phyloP scores from a whole-genome alignment of 2,797 vertebrate genomes.

The Psittacula echo region DNA sequence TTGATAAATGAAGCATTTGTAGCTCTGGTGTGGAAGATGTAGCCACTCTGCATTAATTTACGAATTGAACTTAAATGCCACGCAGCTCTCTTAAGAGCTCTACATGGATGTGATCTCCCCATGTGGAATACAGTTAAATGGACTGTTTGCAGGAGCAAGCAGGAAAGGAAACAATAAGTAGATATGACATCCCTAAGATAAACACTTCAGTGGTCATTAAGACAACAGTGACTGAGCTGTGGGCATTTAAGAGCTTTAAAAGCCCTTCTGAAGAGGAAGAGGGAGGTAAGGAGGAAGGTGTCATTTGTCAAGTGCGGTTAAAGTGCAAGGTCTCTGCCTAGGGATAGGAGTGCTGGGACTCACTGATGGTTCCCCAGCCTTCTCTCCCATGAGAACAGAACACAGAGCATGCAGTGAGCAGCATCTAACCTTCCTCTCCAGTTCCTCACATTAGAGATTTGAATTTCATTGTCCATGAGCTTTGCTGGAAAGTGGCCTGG shows the following conservation, averaged over 20 bases:
- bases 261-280: not conserved
- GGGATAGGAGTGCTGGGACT: not conserved
- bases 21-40: not conserved
- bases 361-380: not conserved
- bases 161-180: conserved; percentile 37
- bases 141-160: not conserved
- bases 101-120: not conserved
- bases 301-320: not conserved
- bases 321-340: not conserved
- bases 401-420: not conserved
- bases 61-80: not conserved
- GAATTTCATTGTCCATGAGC: not conserved
- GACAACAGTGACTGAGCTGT: not conserved
- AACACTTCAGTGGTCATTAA: conserved; percentile 13
- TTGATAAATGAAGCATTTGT: not conserved
- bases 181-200: conserved; percentile 34
- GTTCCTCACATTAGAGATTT: not conserved
- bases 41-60: not conserved
- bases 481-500: not conserved
- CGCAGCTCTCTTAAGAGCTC: not conserved
- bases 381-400: not conserved
- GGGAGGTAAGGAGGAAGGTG: not conserved
- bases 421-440: not conserved
- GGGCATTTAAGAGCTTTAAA: not conserved
- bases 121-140: conserved; percentile 9